phyloP scores from a whole-genome alignment of 2,888 invertebrate genomes.

The Hydroisotoma schaefferi region DNA sequence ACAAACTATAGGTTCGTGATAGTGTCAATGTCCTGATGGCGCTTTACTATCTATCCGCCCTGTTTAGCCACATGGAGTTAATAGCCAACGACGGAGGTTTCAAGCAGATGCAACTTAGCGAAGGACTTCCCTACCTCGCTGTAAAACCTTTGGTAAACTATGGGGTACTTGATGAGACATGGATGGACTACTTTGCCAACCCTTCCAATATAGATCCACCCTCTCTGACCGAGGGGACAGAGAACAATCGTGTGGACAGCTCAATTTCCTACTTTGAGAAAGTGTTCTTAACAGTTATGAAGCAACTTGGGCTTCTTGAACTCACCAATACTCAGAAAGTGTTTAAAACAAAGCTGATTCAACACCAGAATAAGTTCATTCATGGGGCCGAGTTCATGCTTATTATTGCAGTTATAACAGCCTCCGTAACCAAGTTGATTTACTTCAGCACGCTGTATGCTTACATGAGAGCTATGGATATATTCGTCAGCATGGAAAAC shows the following conservation, averaged over 20 bases:
- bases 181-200: not conserved
- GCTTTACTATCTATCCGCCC: not conserved
- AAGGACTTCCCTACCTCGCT: not conserved
- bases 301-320: too few species aligned
- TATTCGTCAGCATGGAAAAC: slow-evolving; percentile 7
- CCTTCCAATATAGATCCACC: too few species aligned
- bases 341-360: too few species aligned
- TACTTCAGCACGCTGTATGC: slow-evolving; percentile 22
- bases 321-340: too few species aligned
- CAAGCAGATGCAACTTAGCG: not conserved
- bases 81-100: not conserved
- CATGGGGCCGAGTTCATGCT: slow-evolving; percentile 9
- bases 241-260: too few species aligned
- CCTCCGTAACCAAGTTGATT: slow-evolving; percentile 9
- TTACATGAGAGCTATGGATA: slow-evolving; percentile 15
- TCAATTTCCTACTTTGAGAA: too few species aligned
- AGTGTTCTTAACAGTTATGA: too few species aligned
- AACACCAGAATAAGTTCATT: not conserved
- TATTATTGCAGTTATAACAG: slow-evolving; percentile 7
- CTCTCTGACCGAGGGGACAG: too few species aligned
- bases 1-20: not conserved
- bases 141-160: not conserved
- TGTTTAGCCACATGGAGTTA: not conserved
- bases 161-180: not conserved
- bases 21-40: not conserved